A percentile compares a stretch with the other conserved stretches of the same genome.
Conservation (phyloP, 1,140 invertebrate species). For the Maniola jurtina region DNA sequence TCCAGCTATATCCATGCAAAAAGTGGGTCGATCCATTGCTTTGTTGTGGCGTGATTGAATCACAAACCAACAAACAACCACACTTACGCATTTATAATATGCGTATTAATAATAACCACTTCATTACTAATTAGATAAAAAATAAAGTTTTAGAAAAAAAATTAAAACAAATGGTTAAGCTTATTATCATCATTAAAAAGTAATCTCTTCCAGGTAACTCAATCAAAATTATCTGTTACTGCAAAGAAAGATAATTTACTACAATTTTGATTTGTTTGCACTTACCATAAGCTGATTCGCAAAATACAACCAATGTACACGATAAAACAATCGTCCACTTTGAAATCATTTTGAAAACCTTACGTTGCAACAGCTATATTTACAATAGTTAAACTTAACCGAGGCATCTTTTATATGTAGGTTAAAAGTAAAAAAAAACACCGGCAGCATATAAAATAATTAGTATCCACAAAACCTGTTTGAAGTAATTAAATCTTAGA, state of each 20-base stretch:
- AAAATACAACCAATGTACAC: slow-evolving; percentile 6
- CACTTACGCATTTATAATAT: no score
- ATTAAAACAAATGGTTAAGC: no score
- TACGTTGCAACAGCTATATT: slow-evolving; percentile 4
- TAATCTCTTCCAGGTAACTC: background rate
- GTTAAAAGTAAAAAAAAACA: slow-evolving; percentile 3
- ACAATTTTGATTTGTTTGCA: background rate
- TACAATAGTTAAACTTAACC: slow-evolving; percentile 8
- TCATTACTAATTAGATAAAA: background rate
- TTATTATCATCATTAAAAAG: no score
- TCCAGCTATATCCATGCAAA: no score
- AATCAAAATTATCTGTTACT: no score
- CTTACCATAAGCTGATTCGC: slow-evolving; percentile 25
- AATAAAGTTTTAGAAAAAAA: background rate
- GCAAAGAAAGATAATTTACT: no score
- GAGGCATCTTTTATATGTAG: slow-evolving; percentile 4
- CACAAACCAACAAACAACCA: no score
- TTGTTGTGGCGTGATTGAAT: no score
- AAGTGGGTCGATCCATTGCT: no score
- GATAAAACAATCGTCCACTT: slow-evolving; percentile 2
- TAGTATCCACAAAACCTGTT: slow-evolving; percentile 14
- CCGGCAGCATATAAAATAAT: background rate
- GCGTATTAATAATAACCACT: background rate
- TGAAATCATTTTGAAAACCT: slow-evolving; percentile 12
- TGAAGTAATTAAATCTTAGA: slow-evolving; percentile 4